phyloP scores from a whole-genome alignment of 2,888 invertebrate species.

The Ichneumon xanthorius region DNA sequence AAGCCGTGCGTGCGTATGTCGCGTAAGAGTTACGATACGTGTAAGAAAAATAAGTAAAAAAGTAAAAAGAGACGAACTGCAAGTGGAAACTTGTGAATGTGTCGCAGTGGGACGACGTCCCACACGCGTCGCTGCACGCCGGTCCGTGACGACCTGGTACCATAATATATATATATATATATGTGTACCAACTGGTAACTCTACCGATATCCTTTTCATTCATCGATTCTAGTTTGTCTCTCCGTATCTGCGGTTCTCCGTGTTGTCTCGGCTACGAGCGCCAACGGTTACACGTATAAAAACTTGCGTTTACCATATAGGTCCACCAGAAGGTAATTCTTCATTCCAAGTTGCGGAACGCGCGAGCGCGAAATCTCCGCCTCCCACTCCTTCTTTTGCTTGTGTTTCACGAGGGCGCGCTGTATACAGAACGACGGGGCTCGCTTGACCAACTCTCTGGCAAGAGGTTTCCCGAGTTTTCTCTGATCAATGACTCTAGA shows the following conservation, averaged over 20 bases:
- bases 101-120: constrained; percentile 78
- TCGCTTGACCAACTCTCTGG: constrained; percentile 39
- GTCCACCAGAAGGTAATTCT: constrained; percentile 64
- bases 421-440: constrained; percentile 23
- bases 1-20: constrained; percentile 17
- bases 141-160: constrained; percentile 46
- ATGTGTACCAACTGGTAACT: constrained; percentile 27
- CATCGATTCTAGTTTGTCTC: constrained; percentile 74
- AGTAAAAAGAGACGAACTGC: constrained; percentile 24
- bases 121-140: constrained; percentile 64
- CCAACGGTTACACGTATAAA: constrained; percentile 66
- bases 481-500: constrained; percentile 78
- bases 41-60: constrained; percentile 33
- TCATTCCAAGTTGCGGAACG: constrained; percentile 65
- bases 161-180: constrained; percentile 4
- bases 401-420: constrained; percentile 35
- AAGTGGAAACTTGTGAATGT: constrained; percentile 68
- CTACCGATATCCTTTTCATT: constrained; percentile 73
- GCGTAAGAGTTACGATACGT: constrained; percentile 7
- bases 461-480: constrained; percentile 75
- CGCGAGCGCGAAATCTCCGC: constrained; percentile 33
- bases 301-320: constrained; percentile 76
- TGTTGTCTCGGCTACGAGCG: constrained; percentile 28
- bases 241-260: constrained; percentile 18
- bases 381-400: constrained; percentile 38